Base-by-base conservation (phyloP, 2,888 invertebrate species). In the Melanargia galathea region DNA sequence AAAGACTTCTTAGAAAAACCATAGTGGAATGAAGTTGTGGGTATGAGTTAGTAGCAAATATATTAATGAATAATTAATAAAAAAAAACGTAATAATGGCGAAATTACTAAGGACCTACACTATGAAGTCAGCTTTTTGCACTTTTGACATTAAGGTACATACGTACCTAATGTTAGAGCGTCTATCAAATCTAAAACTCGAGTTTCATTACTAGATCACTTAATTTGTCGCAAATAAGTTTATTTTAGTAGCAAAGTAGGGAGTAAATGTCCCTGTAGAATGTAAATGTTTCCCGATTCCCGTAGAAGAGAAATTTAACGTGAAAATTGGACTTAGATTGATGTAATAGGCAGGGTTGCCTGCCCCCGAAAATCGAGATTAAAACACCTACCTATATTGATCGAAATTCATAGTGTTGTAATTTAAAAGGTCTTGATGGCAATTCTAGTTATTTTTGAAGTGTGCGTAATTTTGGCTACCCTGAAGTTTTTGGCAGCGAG, bases 231-330 rank as follows among this genome's bases (percentile, higher is more conserved):
- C 52, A 22, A 20, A 52, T 20, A 22, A 11, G 13, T 52, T 35
- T 13, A 33, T 35, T 52, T 35, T 20, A 18, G 33, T 35, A 52
- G 52, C 52, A 20, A 35, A 35, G 49, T 52, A 20, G 30, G 13
- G 2, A 52, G 8, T 35, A 20, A 52, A 33, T 22, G 52, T 52
- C n/a, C n/a, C n/a, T n/a, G n/a, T n/a, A n/a, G n/a, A n/a, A n/a
- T n/a, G n/a, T n/a, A n/a, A n/a, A n/a, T 35, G 35, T 52, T 35
- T 52, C 35, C 52, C 51, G 51, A 51, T 6, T 20, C 52, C 52
- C 13, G 20, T 52, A 52, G 52, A 5, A 11, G 16, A 11, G 4
- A 16, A 30, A 16, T 26, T 49, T 26, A 10, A 16, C 30, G 16
- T 16, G 16, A 5, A 13, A 22, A 46, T 26, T 33, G 16, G 30